phyloP scores from a whole-genome alignment of 2,113 vertebrate species.

The Parus major region DNA sequence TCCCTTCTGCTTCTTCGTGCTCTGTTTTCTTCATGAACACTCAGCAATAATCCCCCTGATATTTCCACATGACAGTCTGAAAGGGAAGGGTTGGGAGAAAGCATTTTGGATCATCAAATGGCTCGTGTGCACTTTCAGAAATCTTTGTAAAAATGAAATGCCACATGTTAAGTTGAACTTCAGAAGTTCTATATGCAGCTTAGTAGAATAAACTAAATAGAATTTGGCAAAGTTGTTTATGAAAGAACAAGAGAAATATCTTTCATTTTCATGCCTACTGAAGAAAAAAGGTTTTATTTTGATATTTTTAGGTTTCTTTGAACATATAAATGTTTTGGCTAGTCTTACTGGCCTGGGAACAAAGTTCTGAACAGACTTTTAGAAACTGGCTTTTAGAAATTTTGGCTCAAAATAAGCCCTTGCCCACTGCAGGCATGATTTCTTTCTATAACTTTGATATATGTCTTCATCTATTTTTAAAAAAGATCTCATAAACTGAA shows the following conservation, averaged over 20 bases:
- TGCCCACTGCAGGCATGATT: background rate
- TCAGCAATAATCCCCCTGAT: background rate
- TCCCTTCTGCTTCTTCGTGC: background rate
- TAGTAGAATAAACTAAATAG: background rate
- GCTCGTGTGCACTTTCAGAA: background rate
- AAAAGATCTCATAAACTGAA: background rate
- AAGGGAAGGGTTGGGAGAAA: background rate
- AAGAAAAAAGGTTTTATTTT: background rate
- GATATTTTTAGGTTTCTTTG: background rate
- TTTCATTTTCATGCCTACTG: background rate
- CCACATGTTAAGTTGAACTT: background rate
- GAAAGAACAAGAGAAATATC: background rate
- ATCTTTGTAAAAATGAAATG: conserved; percentile 3
- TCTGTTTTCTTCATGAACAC: conserved; percentile 1
- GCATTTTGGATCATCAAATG: conserved; percentile 11
- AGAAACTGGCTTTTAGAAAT: background rate
- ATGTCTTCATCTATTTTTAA: background rate
- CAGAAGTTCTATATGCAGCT: background rate
- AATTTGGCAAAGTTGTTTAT: background rate
- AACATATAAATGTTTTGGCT: background rate
- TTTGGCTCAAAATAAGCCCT: background rate
- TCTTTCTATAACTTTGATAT: background rate
- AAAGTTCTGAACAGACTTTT: background rate
- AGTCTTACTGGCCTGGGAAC: background rate
- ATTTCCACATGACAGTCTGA: background rate